phyloP scores from a whole-genome alignment of 2,113 vertebrate genomes.

The Xiphias gladius region DNA sequence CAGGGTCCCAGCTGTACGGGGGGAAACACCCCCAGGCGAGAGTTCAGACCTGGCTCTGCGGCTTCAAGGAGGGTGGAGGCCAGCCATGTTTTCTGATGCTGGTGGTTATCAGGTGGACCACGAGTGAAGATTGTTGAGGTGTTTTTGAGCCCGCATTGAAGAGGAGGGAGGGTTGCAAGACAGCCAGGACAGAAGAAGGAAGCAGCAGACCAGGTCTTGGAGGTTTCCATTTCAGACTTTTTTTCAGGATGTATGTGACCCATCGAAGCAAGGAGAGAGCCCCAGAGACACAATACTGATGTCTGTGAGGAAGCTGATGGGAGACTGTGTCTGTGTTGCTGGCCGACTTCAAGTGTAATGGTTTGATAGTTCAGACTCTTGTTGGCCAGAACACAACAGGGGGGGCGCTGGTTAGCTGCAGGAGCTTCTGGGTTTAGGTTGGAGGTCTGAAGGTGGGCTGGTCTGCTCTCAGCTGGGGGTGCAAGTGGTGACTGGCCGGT shows the following conservation, averaged over 20 bases:
- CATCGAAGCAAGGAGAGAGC: constrained; percentile 86
- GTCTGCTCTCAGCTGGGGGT: constrained; percentile 16
- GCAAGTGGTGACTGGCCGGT: constrained; percentile 4
- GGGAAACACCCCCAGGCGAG: constrained; percentile 51
- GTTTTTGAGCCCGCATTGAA: constrained; percentile 83
- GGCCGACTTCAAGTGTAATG: neutral
- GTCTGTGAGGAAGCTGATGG: constrained; percentile 56
- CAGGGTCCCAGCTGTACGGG: constrained; percentile 62
- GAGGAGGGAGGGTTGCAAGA: constrained; percentile 70
- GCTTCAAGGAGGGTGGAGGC: constrained; percentile 53
- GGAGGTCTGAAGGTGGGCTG: constrained; percentile 55
- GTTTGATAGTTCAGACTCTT: constrained; percentile 53
- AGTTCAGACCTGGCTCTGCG: constrained; percentile 53
- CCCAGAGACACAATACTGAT: constrained; percentile 87
- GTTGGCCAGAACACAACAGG: constrained; percentile 68
- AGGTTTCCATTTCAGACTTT: constrained; percentile 37
- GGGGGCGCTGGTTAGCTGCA: constrained; percentile 32
- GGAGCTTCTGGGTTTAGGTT: constrained; percentile 14
- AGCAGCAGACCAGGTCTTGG: constrained; percentile 59
- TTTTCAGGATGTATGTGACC: constrained; percentile 73
- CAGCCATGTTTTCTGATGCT: constrained; percentile 5
- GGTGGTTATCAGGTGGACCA: neutral
- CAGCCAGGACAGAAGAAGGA: constrained; percentile 74
- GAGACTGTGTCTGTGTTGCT: constrained; percentile 2
- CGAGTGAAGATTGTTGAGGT: neutral